These are phyloP conservation scores for Whitmania pigra DNA, from an alignment of 1,140 invertebrate genomes.

Conservation along the genomic window DNA sequence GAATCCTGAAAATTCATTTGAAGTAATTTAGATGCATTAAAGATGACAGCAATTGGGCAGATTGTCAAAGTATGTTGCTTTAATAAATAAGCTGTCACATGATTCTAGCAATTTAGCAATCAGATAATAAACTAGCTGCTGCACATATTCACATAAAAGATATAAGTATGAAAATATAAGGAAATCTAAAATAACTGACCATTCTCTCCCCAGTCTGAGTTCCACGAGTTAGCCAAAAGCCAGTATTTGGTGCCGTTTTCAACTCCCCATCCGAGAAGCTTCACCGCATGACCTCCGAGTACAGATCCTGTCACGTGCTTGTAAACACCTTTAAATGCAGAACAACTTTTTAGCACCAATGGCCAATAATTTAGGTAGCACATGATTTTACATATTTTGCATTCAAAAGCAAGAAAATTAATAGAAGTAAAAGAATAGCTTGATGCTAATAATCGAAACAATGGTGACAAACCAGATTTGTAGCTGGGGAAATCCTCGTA, in stretches of 20 bases:
- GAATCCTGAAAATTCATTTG: constrained; percentile 49
- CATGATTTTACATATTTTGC: too few species aligned
- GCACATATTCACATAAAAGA: too few species aligned
- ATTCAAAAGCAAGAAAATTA: background rate
- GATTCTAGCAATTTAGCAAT: too few species aligned
- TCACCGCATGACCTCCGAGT: constrained; percentile 77
- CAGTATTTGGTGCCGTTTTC: constrained; percentile 70
- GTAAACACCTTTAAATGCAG: constrained; percentile 57
- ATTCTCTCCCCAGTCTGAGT: constrained; percentile 64
- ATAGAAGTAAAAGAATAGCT: background rate
- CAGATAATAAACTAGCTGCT: too few species aligned
- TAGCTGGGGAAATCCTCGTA: constrained; percentile 75
- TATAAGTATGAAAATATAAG: background rate
- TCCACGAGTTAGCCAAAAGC: constrained; percentile 85
- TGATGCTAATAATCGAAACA: background rate
- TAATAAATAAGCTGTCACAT: too few species aligned
- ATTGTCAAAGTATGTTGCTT: too few species aligned
- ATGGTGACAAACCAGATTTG: constrained; percentile 52
- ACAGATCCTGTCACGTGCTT: constrained; percentile 59
- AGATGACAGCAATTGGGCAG: too few species aligned
- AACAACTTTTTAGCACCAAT: too few species aligned
- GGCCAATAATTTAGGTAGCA: too few species aligned
- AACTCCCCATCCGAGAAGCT: constrained; percentile 74
- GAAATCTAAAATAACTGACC: constrained; percentile 26
- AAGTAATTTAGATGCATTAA: too few species aligned